Evolutionary conservation across 2,797 vertebrate species (phyloP).

Genomic region (Alcedo atthis): DNA sequence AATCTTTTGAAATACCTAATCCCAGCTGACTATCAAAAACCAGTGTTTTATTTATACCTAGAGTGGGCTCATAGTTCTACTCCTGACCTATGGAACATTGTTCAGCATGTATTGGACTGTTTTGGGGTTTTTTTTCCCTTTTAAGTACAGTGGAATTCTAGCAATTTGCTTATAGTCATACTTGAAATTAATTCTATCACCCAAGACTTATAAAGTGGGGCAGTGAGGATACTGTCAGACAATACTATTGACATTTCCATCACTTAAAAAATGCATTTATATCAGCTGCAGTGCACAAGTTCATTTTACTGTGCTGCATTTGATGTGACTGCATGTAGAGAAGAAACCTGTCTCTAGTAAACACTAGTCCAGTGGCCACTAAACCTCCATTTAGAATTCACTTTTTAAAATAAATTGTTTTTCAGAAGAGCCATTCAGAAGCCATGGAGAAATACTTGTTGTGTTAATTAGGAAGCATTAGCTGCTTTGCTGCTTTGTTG

Average conservation of each 20-base stretch:
- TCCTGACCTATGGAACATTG: background rate
- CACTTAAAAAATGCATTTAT: background rate
- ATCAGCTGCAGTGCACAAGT: background rate
- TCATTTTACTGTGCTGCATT: background rate
- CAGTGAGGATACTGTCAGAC: background rate
- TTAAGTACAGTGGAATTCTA: background rate
- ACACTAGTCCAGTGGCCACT: background rate
- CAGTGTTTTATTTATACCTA: background rate
- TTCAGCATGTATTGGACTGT: background rate
- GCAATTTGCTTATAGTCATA: background rate
- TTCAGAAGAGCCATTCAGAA: background rate
- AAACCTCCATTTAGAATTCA: background rate
- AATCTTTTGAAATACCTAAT: constrained; percentile 15
- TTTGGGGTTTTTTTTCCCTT: background rate
- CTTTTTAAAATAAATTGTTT: background rate
- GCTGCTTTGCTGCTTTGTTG: background rate
- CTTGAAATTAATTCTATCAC: background rate
- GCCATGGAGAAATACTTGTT: rapidly evolving
- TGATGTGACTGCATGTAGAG: background rate
- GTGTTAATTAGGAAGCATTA: background rate
- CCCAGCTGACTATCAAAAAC: background rate
- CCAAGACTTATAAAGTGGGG: background rate
- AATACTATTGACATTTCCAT: background rate
- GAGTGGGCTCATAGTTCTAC: background rate
- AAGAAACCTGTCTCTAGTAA: background rate